Evolutionary conservation across 1,140 invertebrate species (phyloP).

Genomic region (Ostrea edulis): DNA sequence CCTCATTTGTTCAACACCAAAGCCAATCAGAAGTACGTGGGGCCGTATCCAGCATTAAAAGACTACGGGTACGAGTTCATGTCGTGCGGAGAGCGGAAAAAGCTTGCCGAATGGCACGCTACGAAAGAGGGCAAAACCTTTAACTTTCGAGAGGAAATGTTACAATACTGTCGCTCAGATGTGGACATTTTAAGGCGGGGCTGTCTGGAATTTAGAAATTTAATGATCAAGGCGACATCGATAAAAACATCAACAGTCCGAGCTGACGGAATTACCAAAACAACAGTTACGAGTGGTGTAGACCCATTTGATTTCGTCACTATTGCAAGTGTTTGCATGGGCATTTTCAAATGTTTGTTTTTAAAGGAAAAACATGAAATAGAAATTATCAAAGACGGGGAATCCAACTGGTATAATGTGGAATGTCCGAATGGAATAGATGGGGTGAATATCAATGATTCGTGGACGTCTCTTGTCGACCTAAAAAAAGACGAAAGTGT

Average conservation of each 20-base stretch:
- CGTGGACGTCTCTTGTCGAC: slow-evolving; percentile 1
- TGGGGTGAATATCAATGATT: neutral
- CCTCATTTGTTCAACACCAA: slow-evolving; percentile 55
- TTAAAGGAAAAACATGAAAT: slow-evolving; percentile 38
- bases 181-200: slow-evolving; percentile 50
- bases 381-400: slow-evolving; percentile 17
- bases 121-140: slow-evolving; percentile 42
- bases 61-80: slow-evolving; percentile 53
- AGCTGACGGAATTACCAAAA: slow-evolving; percentile 42
- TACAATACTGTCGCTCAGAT: slow-evolving; percentile 45
- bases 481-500: slow-evolving; percentile 4
- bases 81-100: slow-evolving; percentile 41
- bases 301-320: slow-evolving; percentile 52
- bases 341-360: slow-evolving; percentile 28
- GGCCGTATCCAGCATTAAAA: slow-evolving; percentile 32
- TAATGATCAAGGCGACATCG: slow-evolving; percentile 47
- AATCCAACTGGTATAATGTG: slow-evolving; percentile 8
- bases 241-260: neutral
- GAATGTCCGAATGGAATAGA: neutral
- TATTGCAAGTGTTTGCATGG: slow-evolving; percentile 49
- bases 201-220: slow-evolving; percentile 47
- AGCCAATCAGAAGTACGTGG: slow-evolving; percentile 52
- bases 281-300: neutral
- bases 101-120: slow-evolving; percentile 51
- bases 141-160: slow-evolving; percentile 50